Conservation (phyloP, 2,888 invertebrate genomes). For the Tetranychus truncatus region DNA sequence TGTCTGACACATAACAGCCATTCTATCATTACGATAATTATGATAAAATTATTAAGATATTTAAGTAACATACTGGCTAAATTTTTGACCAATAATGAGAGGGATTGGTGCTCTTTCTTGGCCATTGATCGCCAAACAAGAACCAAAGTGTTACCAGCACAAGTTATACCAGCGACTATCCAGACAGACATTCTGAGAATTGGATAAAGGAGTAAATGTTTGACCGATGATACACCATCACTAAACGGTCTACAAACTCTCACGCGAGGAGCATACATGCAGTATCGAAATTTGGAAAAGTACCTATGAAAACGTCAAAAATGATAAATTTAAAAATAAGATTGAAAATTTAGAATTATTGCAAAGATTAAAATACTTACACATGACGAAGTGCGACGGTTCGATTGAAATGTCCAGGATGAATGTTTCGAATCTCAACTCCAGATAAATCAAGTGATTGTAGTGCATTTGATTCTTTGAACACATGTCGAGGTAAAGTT, state of each 20-base stretch:
- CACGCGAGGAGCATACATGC: conserved; percentile 41
- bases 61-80: conserved; percentile 38
- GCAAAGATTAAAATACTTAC: background rate
- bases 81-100: conserved; percentile 38
- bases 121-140: conserved; percentile 37
- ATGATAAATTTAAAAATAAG: too few species aligned
- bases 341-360: too few species aligned
- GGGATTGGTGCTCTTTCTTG: conserved; percentile 14
- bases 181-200: conserved; percentile 44
- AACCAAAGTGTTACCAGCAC: conserved; percentile 45
- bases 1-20: too few species aligned
- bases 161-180: conserved; percentile 43
- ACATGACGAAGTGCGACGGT: background rate
- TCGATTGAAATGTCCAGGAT: background rate
- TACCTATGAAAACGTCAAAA: background rate
- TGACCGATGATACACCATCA: conserved; percentile 46
- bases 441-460: conserved; percentile 8
- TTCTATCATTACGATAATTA: too few species aligned
- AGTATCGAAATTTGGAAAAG: conserved; percentile 14
- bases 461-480: background rate
- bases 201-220: conserved; percentile 42
- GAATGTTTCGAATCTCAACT: conserved; percentile 4
- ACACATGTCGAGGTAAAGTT: conserved; percentile 6
- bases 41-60: background rate
- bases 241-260: conserved; percentile 42